Conservation (phyloP, 2,888 invertebrate species). For the Fissipunctia ypsillon region DNA sequence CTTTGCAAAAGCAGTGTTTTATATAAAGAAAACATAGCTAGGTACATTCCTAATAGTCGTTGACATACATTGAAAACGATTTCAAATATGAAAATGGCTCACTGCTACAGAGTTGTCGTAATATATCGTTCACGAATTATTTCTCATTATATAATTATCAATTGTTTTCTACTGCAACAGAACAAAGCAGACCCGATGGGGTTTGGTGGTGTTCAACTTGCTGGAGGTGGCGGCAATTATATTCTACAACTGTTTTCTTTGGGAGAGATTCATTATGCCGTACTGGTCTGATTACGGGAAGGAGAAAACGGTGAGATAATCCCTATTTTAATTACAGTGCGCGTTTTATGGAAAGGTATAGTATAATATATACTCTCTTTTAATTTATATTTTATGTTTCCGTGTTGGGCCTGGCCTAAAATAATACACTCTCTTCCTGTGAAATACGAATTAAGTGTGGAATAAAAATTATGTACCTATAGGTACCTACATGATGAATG, state of each 20-base stretch:
- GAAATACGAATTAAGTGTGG: slow-evolving; percentile 1
- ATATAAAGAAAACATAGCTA: not conserved
- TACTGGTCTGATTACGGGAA: slow-evolving; percentile 92
- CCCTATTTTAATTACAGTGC: slow-evolving; percentile 40
- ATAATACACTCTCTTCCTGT: not conserved
- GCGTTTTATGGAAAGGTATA: not conserved
- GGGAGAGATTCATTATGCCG: slow-evolving; percentile 94
- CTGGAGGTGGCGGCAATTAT: slow-evolving; percentile 95
- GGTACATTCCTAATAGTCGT: not conserved
- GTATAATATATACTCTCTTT: not conserved
- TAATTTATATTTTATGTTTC: slow-evolving; percentile 20
- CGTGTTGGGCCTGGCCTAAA: not conserved
- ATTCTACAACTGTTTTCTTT: slow-evolving; percentile 95
- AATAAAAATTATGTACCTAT: not conserved
- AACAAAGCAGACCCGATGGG: slow-evolving; percentile 94
- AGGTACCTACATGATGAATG: too few relatives aligned
- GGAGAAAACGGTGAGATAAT: slow-evolving; percentile 76
- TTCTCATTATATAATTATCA: not conserved
- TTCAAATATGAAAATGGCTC: not conserved
- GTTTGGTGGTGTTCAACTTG: slow-evolving; percentile 92
- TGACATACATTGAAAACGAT: slow-evolving; percentile 8
- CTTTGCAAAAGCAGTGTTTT: not conserved
- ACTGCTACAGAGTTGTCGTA: not conserved
- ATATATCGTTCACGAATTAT: slow-evolving; percentile 5
- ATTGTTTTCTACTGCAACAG: slow-evolving; percentile 79